Evolutionary conservation across 2,113 vertebrate genomes (phyloP).

Genomic region (Petrocephalus microphthalmus): DNA sequence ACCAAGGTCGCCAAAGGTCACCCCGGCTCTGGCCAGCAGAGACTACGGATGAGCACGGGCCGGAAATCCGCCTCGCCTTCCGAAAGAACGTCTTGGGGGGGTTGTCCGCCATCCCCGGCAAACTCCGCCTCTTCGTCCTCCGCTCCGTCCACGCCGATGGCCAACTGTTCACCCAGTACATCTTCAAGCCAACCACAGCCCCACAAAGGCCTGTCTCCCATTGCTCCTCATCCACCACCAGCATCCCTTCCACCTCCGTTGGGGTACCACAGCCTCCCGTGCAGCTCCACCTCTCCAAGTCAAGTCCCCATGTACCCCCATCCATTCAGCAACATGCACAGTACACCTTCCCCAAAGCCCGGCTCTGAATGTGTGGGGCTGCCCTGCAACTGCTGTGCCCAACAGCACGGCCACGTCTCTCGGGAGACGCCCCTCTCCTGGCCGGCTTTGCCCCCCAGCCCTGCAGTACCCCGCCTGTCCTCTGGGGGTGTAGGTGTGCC

Average conservation of each 20-base stretch:
- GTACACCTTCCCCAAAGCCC: slow-evolving; percentile 55
- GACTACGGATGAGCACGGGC: slow-evolving; percentile 26
- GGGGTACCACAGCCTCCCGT: slow-evolving; percentile 31
- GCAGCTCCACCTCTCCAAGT: slow-evolving; percentile 41
- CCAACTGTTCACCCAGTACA: slow-evolving; percentile 46
- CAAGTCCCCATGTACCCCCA: slow-evolving; percentile 41
- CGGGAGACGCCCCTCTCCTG: slow-evolving; percentile 51
- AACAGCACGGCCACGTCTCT: slow-evolving; percentile 48
- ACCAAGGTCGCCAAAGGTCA: slow-evolving; percentile 41
- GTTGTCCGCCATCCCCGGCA: slow-evolving; percentile 26
- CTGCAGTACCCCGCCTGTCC: slow-evolving; percentile 6
- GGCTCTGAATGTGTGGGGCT: slow-evolving; percentile 40
- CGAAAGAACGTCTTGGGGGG: slow-evolving; percentile 38
- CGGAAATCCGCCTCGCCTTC: slow-evolving; percentile 39
- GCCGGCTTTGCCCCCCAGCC: slow-evolving; percentile 47
- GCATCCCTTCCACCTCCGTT: slow-evolving; percentile 25
- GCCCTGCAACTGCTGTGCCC: slow-evolving; percentile 61
- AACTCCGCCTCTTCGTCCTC: slow-evolving; percentile 42
- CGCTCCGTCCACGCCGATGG: slow-evolving; percentile 51
- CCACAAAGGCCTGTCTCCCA: slow-evolving; percentile 36
- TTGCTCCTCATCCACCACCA: slow-evolving; percentile 32
- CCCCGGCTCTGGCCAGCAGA: slow-evolving; percentile 32
- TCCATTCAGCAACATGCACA: slow-evolving; percentile 52
- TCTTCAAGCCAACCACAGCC: slow-evolving; percentile 43
- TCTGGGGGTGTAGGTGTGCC: background rate